Base-by-base conservation (phyloP, 2,888 invertebrate genomes). In the Cyclophora albipunctata region DNA sequence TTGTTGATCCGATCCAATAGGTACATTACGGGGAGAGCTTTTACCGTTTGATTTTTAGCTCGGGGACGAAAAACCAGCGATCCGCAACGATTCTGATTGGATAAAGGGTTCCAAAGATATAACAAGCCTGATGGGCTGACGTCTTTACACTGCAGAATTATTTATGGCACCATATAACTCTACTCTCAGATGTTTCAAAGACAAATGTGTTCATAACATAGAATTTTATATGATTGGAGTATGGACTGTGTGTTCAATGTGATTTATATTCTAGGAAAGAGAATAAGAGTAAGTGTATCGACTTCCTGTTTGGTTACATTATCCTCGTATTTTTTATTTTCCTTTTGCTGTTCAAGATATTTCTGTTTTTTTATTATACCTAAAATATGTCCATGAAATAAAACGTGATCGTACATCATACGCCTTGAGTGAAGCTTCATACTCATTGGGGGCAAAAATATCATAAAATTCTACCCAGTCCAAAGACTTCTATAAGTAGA, bases 71-170 rank as follows among this genome's bases (percentile, higher is more conserved):
- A 50, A 63, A 53, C 69, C 75, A 71, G 67, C 77, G 81, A 79
- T 78, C 78, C 76, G 81, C 69, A 66, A 67, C 69, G 62, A 59
- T 62, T 60, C 67, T 80, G 81, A 82, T 83, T 81, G 81, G 78
- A 81, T 80, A 78, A 81, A 79, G 79, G 80, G 75, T 77, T 73
- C 71, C 58, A 61, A 54, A 62, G 56, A 50, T 54, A 60, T 67
- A 61, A 64, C 43, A 47, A 34, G 4, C 20, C 37, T 35, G 40
- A 40, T 33, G 34, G 35, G 52, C 55, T 61, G 63, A 62, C 58
- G 64, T 61, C 64, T 67, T 69, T 66, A 64, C 52, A 52, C 55
- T 49, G 45, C 51, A 54, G 73, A 72, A 75, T 77, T 68, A 75
- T 75, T 75, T 69, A 74, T 68, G 61, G 65, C 48, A 55, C 53